These are phyloP conservation scores for Pachyseris speciosa DNA, from an alignment of 64 coral and sea anemone genomes.

Conservation along the genomic window DNA sequence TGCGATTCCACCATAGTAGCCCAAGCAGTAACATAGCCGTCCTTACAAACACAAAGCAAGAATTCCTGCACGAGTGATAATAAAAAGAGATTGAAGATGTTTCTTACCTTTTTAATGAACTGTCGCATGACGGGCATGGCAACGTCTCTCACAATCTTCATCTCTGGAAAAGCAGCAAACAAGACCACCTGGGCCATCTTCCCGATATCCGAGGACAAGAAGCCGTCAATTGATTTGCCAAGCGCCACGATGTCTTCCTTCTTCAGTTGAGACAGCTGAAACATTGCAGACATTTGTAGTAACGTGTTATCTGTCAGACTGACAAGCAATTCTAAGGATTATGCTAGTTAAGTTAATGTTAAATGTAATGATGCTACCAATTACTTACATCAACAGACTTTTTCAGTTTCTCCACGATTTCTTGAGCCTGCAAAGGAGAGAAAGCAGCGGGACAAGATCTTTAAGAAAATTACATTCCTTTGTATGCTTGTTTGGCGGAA, in stretches of 20 bases:
- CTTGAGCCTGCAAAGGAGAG: conserved; percentile 76
- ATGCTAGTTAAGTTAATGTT: not conserved
- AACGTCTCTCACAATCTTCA: conserved; percentile 69
- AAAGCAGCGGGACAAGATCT: not conserved
- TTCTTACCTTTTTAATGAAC: conserved; percentile 81
- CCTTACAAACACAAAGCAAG: too few relatives aligned
- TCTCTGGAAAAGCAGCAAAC: conserved; percentile 83
- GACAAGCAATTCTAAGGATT: too few relatives aligned
- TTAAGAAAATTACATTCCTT: not conserved
- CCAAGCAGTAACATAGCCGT: not conserved
- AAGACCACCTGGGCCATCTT: conserved; percentile 66
- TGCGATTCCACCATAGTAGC: too few relatives aligned
- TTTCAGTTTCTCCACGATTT: conserved; percentile 83
- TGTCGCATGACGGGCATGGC: conserved; percentile 79
- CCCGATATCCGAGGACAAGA: conserved; percentile 93
- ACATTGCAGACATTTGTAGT: too few relatives aligned
- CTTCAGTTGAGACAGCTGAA: conserved; percentile 70
- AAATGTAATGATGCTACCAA: not conserved
- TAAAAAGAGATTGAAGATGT: too few relatives aligned
- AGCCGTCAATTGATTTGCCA: conserved; percentile 86
- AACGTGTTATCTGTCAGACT: too few relatives aligned
- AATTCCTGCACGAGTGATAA: not conserved
- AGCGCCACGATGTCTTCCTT: conserved; percentile 77
- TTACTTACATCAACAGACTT: conserved; percentile 63
- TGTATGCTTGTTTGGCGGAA: too few relatives aligned